Base-by-base conservation (phyloP, 2,888 invertebrate genomes). In the Agrochola lychnidis region DNA sequence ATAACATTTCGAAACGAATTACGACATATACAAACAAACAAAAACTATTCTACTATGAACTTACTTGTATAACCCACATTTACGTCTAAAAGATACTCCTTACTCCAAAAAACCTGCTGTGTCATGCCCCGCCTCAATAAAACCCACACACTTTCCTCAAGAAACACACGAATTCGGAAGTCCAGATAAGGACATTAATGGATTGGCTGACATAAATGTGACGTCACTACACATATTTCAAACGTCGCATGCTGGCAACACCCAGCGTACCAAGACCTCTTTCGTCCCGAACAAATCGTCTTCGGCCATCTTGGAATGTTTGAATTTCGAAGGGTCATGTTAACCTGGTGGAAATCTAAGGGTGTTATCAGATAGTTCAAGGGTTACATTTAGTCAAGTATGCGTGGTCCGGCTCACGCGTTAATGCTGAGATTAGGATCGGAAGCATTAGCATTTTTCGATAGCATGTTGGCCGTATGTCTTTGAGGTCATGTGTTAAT, bases 121-220 rank as follows among this genome's bases (percentile, higher is more conserved):
- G 94, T 94, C 96, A 96, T 96, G 96, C 91, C 92, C 84, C 76
- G 83, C 81, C 76, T 90, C 92, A 92, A 95, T 96, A 96, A 95
- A 94, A n/a, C 89, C 78, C 88, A 93, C 92, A 94, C 92, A 92
- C 91, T 92, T 92, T 91, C 91, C 90, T 89, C 85, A 89, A 91
- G 89, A 89, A 92, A 94, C 94, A 93, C 94, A 95, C 95, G 94
- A 95, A 94, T 95, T 95, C 94, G 95, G 95, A 95, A 95, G 95
- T 94, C 91, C 84, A 95, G 96, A 96, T 96, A 96, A 96, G 95
- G 93, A 90, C 93, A 94, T 94, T 96, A 96, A 96, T 96, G 96
- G 96, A 96, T 96, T 96, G 95, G 95, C 94, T 96, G 95, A 96
- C 96, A 96, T 95, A 95, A 96, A 95, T 93, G 96, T 96, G 96